Conservation (phyloP, 2,113 vertebrate species). For the Caretta caretta region DNA sequence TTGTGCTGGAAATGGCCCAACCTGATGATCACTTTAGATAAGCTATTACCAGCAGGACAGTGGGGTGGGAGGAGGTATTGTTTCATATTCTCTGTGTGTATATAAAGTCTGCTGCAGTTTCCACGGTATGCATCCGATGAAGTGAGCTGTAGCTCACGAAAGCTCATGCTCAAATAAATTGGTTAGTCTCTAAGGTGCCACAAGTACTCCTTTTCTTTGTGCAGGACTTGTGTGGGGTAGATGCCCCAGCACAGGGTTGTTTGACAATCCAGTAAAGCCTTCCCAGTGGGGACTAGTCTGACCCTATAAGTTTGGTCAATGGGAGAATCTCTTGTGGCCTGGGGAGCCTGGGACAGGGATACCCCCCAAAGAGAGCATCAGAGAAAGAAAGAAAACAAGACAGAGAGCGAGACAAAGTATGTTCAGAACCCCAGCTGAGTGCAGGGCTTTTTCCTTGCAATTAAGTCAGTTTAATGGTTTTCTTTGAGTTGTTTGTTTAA, state of each 20-base stretch:
- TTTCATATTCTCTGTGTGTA: too few species aligned
- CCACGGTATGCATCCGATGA: too few species aligned
- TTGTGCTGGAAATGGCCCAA: too few species aligned
- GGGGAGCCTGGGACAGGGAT: neutral
- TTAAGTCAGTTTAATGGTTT: slow-evolving; percentile 33
- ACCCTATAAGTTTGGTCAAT: neutral
- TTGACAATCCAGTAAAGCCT: neutral
- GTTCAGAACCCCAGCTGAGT: slow-evolving; percentile 28
- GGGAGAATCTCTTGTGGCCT: neutral
- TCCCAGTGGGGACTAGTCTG: neutral
- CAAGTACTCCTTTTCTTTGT: too few species aligned
- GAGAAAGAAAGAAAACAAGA: neutral
- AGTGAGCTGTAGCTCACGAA: too few species aligned
- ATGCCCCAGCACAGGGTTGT: rapidly evolving
- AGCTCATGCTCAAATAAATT: too few species aligned
- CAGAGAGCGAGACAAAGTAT: neutral
- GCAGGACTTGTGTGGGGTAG: neutral
- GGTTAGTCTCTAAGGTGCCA: too few species aligned
- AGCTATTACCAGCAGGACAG: too few species aligned
- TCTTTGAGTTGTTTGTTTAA: slow-evolving; percentile 38
- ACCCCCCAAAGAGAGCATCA: neutral
- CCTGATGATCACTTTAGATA: too few species aligned
- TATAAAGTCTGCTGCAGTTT: too few species aligned
- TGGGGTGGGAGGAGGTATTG: too few species aligned
- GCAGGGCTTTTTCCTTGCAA: slow-evolving; percentile 12